Evolutionary conservation across 2,113 vertebrate genomes (phyloP).

Genomic region (Sinocyclocheilus grahami): DNA sequence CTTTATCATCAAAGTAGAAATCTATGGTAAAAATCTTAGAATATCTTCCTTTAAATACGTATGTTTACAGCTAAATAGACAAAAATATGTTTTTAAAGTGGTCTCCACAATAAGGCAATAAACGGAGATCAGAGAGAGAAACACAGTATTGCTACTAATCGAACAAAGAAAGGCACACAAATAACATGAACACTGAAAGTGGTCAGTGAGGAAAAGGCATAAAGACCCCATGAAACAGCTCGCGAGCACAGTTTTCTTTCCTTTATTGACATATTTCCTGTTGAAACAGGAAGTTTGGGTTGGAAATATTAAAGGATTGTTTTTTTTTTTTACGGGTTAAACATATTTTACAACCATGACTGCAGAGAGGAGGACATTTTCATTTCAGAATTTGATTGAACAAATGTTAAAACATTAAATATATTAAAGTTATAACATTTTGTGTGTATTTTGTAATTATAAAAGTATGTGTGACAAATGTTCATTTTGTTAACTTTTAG

Average conservation of each 20-base stretch:
- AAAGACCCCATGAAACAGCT: background rate
- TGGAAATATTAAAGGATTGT: background rate
- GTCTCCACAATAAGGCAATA: constrained; percentile 66
- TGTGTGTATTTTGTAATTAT: background rate
- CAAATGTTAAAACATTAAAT: no score
- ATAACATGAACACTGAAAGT: constrained; percentile 29
- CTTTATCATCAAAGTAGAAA: constrained; percentile 64
- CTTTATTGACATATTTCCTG: background rate
- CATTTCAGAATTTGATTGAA: background rate
- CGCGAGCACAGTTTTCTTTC: background rate
- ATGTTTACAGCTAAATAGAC: constrained; percentile 64
- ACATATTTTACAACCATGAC: no score
- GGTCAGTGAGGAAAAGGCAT: constrained; percentile 29
- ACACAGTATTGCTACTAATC: constrained; percentile 10
- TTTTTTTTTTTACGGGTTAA: background rate
- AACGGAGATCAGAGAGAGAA: constrained; percentile 45
- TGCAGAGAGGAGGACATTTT: no score
- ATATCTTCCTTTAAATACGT: constrained; percentile 69
- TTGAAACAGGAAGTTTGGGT: background rate
- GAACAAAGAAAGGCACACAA: constrained; percentile 35
- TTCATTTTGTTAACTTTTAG: background rate
- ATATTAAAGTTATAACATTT: background rate
- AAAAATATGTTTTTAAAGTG: constrained; percentile 62
- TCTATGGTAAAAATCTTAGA: constrained; percentile 55
- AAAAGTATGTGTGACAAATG: background rate